Evolutionary conservation across 2,113 vertebrate species (phyloP).

Genomic region (Jacana jacana): DNA sequence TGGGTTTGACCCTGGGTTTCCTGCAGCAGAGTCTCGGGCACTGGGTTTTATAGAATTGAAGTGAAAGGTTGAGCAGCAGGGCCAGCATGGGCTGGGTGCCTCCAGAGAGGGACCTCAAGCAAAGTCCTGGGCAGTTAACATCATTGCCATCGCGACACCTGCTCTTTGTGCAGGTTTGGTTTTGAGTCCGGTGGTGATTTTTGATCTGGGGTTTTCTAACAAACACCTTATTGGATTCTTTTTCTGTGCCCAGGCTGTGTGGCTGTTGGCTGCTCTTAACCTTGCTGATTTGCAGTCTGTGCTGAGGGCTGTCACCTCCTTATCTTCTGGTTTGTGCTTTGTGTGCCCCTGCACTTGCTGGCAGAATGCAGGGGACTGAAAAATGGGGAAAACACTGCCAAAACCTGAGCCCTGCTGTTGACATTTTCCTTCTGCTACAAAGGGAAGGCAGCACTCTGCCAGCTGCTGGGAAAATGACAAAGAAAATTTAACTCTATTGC

Average conservation of each 20-base stretch:
- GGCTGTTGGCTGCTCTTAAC: not conserved
- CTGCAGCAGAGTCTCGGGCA: not conserved
- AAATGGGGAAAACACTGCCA: not conserved
- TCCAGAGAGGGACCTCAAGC: not conserved
- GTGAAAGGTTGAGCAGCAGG: not conserved
- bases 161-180: not conserved
- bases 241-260: not conserved
- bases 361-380: not conserved
- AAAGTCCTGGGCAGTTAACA: not conserved
- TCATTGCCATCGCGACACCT: not conserved
- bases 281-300: not conserved
- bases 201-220: not conserved
- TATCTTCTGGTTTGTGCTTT: not conserved
- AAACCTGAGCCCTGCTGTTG: not conserved
- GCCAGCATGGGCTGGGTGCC: not conserved
- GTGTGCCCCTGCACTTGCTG: not conserved
- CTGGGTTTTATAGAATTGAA: not conserved
- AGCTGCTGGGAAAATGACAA: not conserved
- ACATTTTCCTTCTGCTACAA: not conserved
- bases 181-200: not conserved
- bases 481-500: not conserved
- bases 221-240: not conserved
- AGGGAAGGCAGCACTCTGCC: not conserved
- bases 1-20: not conserved
- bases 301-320: not conserved